Percentiles rank a stretch among this genome's conserved stretches.
Evolutionary conservation across 1,140 invertebrate genomes (phyloP).

Genomic region (Leptinotarsa texana): DNA sequence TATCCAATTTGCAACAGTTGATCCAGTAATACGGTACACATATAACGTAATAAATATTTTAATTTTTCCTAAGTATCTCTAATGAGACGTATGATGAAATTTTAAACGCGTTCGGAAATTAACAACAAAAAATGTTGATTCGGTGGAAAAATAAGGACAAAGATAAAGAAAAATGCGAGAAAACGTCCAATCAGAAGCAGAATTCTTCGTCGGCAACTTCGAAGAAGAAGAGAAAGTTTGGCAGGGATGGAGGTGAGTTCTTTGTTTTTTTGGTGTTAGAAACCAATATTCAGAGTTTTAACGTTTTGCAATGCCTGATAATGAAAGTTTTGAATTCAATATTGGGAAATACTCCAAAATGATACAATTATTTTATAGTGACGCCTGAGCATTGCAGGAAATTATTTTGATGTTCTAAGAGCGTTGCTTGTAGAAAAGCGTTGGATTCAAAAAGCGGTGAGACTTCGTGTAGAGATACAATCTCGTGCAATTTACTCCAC

Average conservation of each 20-base stretch:
- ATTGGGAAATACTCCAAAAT: no score
- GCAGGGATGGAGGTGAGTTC: conserved; percentile 54
- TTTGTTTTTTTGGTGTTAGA: background rate
- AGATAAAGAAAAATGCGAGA: conserved; percentile 55
- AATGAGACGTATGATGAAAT: background rate
- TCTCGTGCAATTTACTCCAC: no score
- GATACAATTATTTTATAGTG: no score
- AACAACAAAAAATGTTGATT: conserved; percentile 50
- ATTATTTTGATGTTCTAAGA: no score
- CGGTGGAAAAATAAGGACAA: conserved; percentile 56
- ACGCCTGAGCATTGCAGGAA: no score
- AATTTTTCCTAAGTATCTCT: background rate
- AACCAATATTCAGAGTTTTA: no score
- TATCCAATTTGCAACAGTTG: background rate
- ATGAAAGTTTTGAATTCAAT: no score
- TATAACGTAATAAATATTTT: conserved; percentile 3
- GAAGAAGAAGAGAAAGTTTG: conserved; percentile 55
- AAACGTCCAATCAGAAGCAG: conserved; percentile 49
- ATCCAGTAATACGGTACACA: background rate
- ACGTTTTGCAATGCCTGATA: no score
- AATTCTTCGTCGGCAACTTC: conserved; percentile 40
- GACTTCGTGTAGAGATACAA: no score
- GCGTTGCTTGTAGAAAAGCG: no score
- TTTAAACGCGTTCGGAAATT: background rate
- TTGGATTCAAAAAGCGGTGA: no score